phyloP scores from a whole-genome alignment of 2,888 invertebrate species.

The Zeuzera pyrina region DNA sequence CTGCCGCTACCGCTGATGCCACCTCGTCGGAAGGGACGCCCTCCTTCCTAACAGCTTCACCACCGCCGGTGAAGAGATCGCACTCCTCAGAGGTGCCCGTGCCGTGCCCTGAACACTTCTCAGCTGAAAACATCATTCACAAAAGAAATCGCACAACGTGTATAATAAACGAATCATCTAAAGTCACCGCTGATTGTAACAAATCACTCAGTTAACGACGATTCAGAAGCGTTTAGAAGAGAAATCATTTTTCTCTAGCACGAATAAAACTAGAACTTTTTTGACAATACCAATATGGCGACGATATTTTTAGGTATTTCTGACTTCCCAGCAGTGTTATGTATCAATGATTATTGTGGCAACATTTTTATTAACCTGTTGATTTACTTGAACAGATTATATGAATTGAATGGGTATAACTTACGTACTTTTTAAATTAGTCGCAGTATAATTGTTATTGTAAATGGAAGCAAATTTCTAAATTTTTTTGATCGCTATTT shows the following conservation, averaged over 20 bases:
- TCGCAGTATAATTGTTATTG: too few species aligned
- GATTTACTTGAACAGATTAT: background rate
- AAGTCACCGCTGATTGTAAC: constrained; percentile 47
- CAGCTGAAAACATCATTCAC: constrained; percentile 66
- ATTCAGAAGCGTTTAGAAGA: constrained; percentile 44
- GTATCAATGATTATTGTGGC: constrained; percentile 39
- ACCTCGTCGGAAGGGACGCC: constrained; percentile 51
- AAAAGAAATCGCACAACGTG: constrained; percentile 51
- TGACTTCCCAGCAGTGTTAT: constrained; percentile 52
- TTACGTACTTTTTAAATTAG: too few species aligned
- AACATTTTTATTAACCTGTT: constrained; percentile 21
- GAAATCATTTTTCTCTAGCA: constrained; percentile 67
- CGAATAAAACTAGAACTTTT: constrained; percentile 55
- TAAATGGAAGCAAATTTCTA: too few species aligned
- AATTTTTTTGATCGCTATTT: too few species aligned
- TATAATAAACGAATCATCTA: constrained; percentile 62
- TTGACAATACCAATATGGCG: constrained; percentile 75
- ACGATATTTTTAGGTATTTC: constrained; percentile 70
- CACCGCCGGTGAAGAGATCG: constrained; percentile 45
- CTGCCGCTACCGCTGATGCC: constrained; percentile 56
- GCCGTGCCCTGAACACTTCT: constrained; percentile 56
- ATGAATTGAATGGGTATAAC: background rate
- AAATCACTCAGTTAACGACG: constrained; percentile 48
- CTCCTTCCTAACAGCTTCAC: constrained; percentile 37
- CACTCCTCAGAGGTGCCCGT: constrained; percentile 41